Conservation (phyloP, 2,113 vertebrate genomes). For the Trochalopteron elliotii region DNA sequence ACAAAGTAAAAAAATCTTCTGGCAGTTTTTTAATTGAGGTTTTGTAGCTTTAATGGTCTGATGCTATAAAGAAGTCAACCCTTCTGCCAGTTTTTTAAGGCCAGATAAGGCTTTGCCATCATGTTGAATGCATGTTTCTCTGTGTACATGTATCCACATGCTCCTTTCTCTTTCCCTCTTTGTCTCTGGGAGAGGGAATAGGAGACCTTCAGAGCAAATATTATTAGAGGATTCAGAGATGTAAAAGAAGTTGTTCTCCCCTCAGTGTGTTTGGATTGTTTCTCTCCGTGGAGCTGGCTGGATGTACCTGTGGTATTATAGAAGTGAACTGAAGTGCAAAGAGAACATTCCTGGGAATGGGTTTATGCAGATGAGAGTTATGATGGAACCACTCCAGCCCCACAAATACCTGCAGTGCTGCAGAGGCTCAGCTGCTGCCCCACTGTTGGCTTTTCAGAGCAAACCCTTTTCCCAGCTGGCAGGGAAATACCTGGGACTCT, state of each 20-base stretch:
- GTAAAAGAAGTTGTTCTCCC: constrained; percentile 10
- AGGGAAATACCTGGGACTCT: not conserved
- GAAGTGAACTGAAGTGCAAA: not conserved
- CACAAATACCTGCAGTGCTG: not conserved
- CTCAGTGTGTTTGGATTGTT: not conserved
- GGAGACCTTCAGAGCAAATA: constrained; percentile 16
- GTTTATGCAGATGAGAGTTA: not conserved
- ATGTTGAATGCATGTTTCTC: constrained; percentile 12
- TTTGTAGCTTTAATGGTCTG: constrained; percentile 66
- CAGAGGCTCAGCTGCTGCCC: not conserved
- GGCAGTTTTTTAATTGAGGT: constrained; percentile 68
- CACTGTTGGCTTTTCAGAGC: not conserved
- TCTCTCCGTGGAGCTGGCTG: not conserved
- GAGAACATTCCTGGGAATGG: not conserved
- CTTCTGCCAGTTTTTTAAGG: constrained; percentile 59
- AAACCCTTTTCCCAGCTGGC: not conserved
- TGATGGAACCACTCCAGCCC: not conserved
- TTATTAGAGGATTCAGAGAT: constrained; percentile 1
- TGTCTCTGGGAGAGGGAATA: not conserved
- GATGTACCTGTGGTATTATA: not conserved
- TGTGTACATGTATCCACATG: not conserved
- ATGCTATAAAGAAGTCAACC: constrained; percentile 53
- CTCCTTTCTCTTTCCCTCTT: not conserved
- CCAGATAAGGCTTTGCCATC: constrained; percentile 64
- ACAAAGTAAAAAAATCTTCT: constrained; percentile 48